Evolutionary conservation across 1,140 invertebrate genomes (phyloP).

Genomic region (Pseudomyrmex concolor): DNA sequence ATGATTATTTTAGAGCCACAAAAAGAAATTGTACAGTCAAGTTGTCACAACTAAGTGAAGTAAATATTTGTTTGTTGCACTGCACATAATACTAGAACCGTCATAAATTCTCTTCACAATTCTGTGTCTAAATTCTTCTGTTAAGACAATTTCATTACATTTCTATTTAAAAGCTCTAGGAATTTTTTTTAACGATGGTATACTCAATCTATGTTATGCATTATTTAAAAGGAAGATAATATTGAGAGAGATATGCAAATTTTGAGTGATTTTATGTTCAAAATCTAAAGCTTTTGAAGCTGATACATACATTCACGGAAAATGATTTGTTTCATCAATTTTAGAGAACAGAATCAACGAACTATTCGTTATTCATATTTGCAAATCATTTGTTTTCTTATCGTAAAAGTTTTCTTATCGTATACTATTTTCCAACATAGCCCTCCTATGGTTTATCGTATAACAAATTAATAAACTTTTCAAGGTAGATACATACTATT

Average conservation of each 20-base stretch:
- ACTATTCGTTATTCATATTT: constrained; percentile 15
- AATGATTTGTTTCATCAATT: constrained; percentile 27
- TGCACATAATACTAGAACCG: neutral
- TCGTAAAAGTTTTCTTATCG: neutral
- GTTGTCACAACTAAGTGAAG: constrained; percentile 13
- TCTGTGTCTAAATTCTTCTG: neutral
- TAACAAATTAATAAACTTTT: constrained; percentile 58
- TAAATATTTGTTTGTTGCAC: constrained; percentile 35
- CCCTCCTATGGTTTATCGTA: neutral
- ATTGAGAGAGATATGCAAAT: constrained; percentile 11
- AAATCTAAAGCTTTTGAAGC: neutral
- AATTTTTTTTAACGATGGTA: constrained; percentile 13
- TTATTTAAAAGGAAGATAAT: constrained; percentile 32
- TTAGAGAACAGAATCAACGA: constrained; percentile 13
- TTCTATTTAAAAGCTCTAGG: constrained; percentile 28
- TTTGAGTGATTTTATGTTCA: neutral
- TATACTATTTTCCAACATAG: neutral
- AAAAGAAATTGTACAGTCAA: constrained; percentile 42
- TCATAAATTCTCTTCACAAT: constrained; percentile 23
- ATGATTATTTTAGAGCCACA: constrained; percentile 24
- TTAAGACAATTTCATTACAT: constrained; percentile 24
- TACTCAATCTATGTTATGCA: constrained; percentile 6
- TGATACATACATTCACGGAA: constrained; percentile 16
- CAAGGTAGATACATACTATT: constrained; percentile 55
- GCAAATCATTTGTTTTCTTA: neutral